Evolutionary conservation across 2,888 invertebrate species (phyloP).

Genomic region (Conchocele bisecta): DNA sequence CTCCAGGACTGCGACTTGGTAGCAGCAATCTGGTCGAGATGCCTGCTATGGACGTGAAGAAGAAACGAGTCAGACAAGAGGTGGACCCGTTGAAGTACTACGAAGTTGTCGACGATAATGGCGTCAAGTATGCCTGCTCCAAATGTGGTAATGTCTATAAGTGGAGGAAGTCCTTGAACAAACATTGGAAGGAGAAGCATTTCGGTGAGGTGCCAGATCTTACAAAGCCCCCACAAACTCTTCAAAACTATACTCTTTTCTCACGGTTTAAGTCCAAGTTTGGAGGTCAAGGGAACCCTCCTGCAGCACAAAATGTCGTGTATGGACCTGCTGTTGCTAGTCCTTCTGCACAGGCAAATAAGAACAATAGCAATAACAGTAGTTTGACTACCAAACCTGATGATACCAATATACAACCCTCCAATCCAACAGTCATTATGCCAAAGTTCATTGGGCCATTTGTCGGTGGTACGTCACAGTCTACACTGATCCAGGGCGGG

Average conservation of each 20-base stretch:
- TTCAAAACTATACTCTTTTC: conserved; percentile 56
- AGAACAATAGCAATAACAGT: conserved; percentile 2
- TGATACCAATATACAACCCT: conserved; percentile 8
- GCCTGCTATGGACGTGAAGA: conserved; percentile 66
- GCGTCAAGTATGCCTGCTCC: conserved; percentile 82
- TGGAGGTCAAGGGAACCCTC: conserved; percentile 52
- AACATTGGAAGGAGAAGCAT: conserved; percentile 83
- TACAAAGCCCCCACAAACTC: conserved; percentile 67
- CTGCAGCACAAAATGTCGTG: conserved; percentile 59
- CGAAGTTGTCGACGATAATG: conserved; percentile 78
- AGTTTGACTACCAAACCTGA: background rate
- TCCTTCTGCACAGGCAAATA: conserved; percentile 22
- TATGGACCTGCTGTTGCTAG: conserved; percentile 45
- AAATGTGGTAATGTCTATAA: conserved; percentile 82
- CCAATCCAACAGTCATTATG: conserved; percentile 61
- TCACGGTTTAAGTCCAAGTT: conserved; percentile 52
- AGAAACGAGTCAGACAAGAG: conserved; percentile 75
- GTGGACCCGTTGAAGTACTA: conserved; percentile 80
- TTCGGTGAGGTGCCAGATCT: conserved; percentile 77
- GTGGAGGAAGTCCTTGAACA: conserved; percentile 82
- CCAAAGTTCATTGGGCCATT: conserved; percentile 77
- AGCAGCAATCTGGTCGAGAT: no score
- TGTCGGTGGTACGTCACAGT: conserved; percentile 61
- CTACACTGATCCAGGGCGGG: background rate
- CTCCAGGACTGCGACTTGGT: no score